A percentile compares a stretch with the other conserved stretches of the same genome.
Evolutionary conservation across 1,140 invertebrate species (phyloP).

Genomic region (Ips typographus): DNA sequence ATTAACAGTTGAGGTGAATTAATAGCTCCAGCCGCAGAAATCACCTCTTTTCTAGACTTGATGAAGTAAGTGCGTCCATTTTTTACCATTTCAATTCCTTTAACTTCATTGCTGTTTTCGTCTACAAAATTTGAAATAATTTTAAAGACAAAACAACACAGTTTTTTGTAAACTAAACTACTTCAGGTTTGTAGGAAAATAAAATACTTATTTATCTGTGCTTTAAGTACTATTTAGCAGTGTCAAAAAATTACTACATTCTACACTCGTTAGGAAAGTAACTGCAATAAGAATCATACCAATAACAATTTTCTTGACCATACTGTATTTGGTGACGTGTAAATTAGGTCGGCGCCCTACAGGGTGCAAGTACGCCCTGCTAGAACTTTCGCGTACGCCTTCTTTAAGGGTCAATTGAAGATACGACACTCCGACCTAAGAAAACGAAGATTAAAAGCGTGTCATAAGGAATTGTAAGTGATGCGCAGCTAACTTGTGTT

Average conservation of each 20-base stretch:
- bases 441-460: background rate
- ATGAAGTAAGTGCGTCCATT: constrained; percentile 59
- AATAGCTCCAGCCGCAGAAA: constrained; percentile 73
- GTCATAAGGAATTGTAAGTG: background rate
- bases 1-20: constrained; percentile 78
- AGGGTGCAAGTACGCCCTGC: constrained; percentile 72
- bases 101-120: constrained; percentile 55
- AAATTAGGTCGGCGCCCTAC: constrained; percentile 64
- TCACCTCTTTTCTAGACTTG: constrained; percentile 69
- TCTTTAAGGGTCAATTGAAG: constrained; percentile 69
- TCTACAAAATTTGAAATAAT: background rate
- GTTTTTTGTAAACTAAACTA: too few relatives aligned
- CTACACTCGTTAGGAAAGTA: background rate
- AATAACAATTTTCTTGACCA: constrained; percentile 74
- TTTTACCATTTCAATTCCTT: constrained; percentile 65
- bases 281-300: constrained; percentile 9
- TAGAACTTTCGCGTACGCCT: constrained; percentile 73
- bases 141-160: too few relatives aligned
- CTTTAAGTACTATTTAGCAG: background rate
- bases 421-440: constrained; percentile 60
- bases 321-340: constrained; percentile 63
- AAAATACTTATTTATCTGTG: too few relatives aligned
- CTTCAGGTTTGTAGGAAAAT: too few relatives aligned
- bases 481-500: constrained; percentile 50
- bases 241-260: background rate